These are phyloP conservation scores for Lordiphosa stackelbergi DNA, from an alignment of 1,140 invertebrate species.

Conservation along the genomic window DNA sequence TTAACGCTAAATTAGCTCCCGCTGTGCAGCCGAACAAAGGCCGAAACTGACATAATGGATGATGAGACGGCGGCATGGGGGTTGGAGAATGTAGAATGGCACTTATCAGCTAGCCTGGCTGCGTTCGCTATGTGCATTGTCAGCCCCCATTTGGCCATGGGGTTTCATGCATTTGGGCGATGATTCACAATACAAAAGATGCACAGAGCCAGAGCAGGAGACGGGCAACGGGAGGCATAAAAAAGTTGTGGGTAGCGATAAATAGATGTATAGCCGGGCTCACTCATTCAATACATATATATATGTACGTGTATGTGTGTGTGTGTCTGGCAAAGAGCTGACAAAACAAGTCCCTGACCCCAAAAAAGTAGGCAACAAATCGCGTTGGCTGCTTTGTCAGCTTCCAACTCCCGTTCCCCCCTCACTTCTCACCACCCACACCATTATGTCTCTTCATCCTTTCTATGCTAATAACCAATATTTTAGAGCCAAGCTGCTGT, in stretches of 20 bases:
- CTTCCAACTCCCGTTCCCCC: conserved; percentile 17
- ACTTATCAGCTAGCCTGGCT: conserved; percentile 41
- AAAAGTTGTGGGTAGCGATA: conserved; percentile 54
- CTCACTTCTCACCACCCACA: background rate
- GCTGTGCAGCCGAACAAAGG: conserved; percentile 39
- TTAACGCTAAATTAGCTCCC: conserved; percentile 59
- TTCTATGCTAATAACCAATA: conserved; percentile 69
- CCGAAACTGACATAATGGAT: conserved; percentile 21
- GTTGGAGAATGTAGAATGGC: background rate
- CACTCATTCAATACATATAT: conserved; percentile 25
- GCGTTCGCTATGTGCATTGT: conserved; percentile 45
- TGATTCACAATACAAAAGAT: conserved; percentile 70
- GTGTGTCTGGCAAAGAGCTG: conserved; percentile 49
- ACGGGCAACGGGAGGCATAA: conserved; percentile 6
- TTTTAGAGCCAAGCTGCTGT: conserved; percentile 57
- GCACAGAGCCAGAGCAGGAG: conserved; percentile 21
- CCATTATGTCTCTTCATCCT: conserved; percentile 4
- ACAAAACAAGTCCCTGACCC: conserved; percentile 73
- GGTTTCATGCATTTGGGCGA: conserved; percentile 60
- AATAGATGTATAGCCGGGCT: conserved; percentile 59
- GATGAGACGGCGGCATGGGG: conserved; percentile 13
- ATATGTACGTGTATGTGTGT: conserved; percentile 4
- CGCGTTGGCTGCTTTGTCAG: conserved; percentile 62
- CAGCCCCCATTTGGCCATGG: conserved; percentile 41
- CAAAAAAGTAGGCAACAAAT: conserved; percentile 70